Base-by-base conservation (phyloP, 2,113 vertebrate genomes). In the Serinus canaria region DNA sequence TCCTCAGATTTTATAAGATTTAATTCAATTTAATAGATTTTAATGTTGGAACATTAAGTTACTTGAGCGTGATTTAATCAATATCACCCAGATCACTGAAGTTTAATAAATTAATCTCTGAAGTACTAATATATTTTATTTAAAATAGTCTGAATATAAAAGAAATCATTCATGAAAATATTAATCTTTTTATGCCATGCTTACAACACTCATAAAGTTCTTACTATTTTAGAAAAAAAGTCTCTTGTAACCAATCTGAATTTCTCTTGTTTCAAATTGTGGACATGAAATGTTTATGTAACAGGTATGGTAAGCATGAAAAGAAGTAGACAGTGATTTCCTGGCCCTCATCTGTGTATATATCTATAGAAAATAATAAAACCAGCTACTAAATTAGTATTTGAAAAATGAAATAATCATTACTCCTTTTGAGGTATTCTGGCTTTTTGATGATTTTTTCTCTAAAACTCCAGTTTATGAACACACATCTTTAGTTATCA, bases 301-400 rank as follows among this genome's bases (percentile, higher is more conserved):
- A 9, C 5, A 24, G 19, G 14, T 59, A 64, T 5, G 19, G 9
- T 41, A 90, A 83, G 11, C 19, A 37, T 27, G 5, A 73, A 20
- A 73, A 58, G 6, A 37, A 63, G 39, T 11, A 55, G 21, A 27
- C 6, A 39, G 27, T 30, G 19, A 58, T 83, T 64, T 66, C 5
- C 3, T 20, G 2, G 3, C 7, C 20, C 9, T 1, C 1, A 47
- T 43, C 9, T 62, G 3, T n/a, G 21, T 21, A 43, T 39, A 35
- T 10, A 7, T 47, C 14, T 6, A 79, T 1, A 43, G 1, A 52
- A 4, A 50, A 15, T 30, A 17, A 41, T 33, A 79, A 86, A 66
- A 28, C 10, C 12, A 46, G 5, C 4, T 56, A 9, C 53, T 87
- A 79, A 63, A 19, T 64, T 53, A 47, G 1, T 44, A 59, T 82